phyloP scores from a whole-genome alignment of 1,140 invertebrate genomes.

The Leptinotarsa texana region DNA sequence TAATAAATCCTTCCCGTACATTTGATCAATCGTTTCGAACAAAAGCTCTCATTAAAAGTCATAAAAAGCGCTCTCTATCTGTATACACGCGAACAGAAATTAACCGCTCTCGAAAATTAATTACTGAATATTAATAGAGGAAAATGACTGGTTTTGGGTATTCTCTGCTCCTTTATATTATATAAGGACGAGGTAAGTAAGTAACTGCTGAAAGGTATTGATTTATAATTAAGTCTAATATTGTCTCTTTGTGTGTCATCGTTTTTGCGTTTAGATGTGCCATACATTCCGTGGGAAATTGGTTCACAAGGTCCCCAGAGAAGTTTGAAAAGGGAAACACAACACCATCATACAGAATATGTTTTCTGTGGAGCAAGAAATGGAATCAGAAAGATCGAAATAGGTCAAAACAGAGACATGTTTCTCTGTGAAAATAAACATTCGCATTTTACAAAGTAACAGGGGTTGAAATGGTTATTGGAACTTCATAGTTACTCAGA shows the following conservation, averaged over 20 bases:
- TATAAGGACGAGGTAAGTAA: constrained; percentile 48
- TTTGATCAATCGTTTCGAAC: constrained; percentile 25
- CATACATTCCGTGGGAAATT: constrained; percentile 7
- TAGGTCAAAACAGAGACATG: too few species aligned
- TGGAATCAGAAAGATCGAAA: too few species aligned
- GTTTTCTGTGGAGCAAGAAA: too few species aligned
- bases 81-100: constrained; percentile 45
- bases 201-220: constrained; percentile 53
- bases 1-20: neutral
- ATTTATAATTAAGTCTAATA: constrained; percentile 49
- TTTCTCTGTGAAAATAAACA: too few species aligned
- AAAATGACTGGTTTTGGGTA: constrained; percentile 49
- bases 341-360: too few species aligned
- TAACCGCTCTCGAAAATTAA: constrained; percentile 49
- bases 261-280: constrained; percentile 18
- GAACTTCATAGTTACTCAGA: too few species aligned
- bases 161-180: constrained; percentile 44
- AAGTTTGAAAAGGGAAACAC: neutral
- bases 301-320: neutral
- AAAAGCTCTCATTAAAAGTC: constrained; percentile 37
- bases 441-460: too few species aligned
- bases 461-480: too few species aligned
- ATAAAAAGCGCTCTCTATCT: constrained; percentile 40
- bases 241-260: constrained; percentile 42
- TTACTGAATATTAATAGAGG: constrained; percentile 49